Evolutionary conservation across 2,797 vertebrate genomes (phyloP).

Genomic region (Acomys russatus): DNA sequence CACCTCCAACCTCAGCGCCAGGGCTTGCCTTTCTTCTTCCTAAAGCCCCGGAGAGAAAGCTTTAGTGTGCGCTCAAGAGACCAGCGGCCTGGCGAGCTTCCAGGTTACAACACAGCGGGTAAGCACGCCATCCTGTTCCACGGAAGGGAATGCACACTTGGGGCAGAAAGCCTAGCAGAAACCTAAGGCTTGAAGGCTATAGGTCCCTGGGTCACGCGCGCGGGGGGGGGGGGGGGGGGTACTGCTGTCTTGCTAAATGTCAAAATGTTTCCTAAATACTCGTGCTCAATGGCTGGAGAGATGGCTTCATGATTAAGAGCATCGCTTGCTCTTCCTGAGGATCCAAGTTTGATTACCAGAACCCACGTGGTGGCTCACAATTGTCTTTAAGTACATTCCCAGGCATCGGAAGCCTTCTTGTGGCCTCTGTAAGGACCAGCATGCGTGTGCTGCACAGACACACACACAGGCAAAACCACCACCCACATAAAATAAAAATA

Average conservation of each 20-base stretch:
- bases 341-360: neutral
- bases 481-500: neutral
- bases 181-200: neutral
- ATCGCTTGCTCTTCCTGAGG: neutral
- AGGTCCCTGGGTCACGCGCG: too few relatives aligned
- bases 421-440: neutral
- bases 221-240: too few relatives aligned
- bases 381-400: neutral
- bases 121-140: neutral
- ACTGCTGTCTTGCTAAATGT: neutral
- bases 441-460: neutral
- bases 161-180: neutral
- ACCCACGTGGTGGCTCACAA: neutral
- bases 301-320: neutral
- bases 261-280: neutral
- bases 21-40: conserved; percentile 85
- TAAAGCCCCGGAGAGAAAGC: conserved; percentile 68
- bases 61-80: conserved; percentile 1
- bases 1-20: conserved; percentile 81
- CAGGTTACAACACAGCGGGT: neutral
- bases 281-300: neutral
- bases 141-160: neutral
- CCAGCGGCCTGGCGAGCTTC: neutral
- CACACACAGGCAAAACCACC: neutral
- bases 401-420: neutral